These are phyloP conservation scores for Poeciliopsis turneri DNA, from an alignment of 2,797 vertebrate species.

Conservation along the genomic window DNA sequence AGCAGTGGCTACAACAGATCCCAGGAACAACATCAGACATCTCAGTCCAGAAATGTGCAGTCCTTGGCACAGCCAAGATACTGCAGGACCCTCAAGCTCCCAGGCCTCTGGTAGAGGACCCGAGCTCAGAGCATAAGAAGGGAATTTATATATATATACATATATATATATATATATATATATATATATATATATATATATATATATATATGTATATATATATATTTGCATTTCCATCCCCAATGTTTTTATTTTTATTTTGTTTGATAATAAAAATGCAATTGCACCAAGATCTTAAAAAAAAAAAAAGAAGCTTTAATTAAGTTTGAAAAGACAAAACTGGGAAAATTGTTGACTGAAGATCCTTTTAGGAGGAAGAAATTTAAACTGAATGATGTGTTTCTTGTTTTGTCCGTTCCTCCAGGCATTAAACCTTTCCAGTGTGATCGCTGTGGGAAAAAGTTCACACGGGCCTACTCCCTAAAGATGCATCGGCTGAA, in stretches of 20 bases:
- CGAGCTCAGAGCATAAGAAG: no score
- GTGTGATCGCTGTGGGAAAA: slow-evolving; percentile 99
- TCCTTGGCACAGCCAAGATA: no score
- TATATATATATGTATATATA: no score
- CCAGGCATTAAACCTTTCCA: slow-evolving; percentile 99
- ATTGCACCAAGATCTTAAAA: background rate
- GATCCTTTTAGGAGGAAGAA: background rate
- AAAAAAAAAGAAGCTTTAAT: background rate
- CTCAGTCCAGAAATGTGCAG: no score
- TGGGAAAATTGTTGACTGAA: background rate
- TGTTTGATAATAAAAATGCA: background rate
- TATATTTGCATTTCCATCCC: no score
- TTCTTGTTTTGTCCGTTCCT: slow-evolving; percentile 2
- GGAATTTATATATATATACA: no score
- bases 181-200: no score
- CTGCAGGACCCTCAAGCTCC: no score
- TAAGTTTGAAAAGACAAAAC: background rate
- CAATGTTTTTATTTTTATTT: background rate
- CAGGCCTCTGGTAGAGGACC: no score
- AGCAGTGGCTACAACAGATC: no score
- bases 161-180: no score
- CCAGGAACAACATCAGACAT: no score
- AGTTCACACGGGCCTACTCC: slow-evolving; percentile 99
- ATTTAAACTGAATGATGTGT: background rate
- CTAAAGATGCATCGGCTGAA: slow-evolving; percentile 99